phyloP scores from a whole-genome alignment of 2,888 invertebrate genomes.

The Galerucella pusilla region DNA sequence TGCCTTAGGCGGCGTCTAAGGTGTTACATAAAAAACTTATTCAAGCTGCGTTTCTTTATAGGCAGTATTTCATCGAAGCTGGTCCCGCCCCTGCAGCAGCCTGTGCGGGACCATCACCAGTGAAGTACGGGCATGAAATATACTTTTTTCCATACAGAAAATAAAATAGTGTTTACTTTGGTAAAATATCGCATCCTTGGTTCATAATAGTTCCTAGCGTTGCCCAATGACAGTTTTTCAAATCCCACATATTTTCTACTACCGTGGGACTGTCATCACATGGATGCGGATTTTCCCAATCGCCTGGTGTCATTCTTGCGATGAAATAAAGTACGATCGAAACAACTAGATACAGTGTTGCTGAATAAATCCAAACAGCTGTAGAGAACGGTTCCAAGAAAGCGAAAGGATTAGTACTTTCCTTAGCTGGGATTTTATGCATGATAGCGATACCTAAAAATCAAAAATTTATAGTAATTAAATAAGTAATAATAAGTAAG shows the following conservation, averaged over 20 bases:
- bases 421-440: conserved; percentile 82
- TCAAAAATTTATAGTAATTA: background rate
- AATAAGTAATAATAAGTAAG: too few species aligned
- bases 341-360: conserved; percentile 84
- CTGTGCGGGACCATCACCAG: too few species aligned
- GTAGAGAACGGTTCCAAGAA: conserved; percentile 88
- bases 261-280: conserved; percentile 87
- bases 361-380: conserved; percentile 91
- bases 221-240: conserved; percentile 93
- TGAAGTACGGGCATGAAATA: too few species aligned
- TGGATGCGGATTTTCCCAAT: conserved; percentile 95
- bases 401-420: conserved; percentile 85
- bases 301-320: conserved; percentile 86
- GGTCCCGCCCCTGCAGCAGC: too few species aligned
- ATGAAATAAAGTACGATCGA: conserved; percentile 84
- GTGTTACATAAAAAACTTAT: too few species aligned
- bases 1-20: too few species aligned
- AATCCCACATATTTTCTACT: conserved; percentile 89
- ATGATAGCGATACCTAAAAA: conserved; percentile 82
- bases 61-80: too few species aligned
- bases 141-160: background rate
- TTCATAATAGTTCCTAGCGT: conserved; percentile 94
- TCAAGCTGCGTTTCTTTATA: too few species aligned
- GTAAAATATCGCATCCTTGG: conserved; percentile 93
- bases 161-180: conserved; percentile 72